A percentile compares a stretch with the other conserved stretches of the same genome.
phyloP scores from a whole-genome alignment of 2,113 vertebrate genomes.

The Chamaetylas fuelleborni region DNA sequence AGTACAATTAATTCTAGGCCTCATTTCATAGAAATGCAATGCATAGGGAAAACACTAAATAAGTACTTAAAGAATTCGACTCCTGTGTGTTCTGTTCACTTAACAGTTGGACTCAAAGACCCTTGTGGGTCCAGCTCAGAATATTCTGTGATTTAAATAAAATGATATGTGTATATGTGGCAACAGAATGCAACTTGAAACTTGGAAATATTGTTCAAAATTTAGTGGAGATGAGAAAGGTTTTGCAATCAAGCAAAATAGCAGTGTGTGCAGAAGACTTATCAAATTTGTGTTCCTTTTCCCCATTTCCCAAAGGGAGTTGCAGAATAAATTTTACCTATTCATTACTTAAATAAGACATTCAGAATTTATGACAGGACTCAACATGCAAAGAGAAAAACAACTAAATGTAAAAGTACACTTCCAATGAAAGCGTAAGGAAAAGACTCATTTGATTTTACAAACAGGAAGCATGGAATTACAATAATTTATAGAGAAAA shows the following conservation, averaged over 20 bases:
- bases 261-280: not conserved
- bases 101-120: not conserved
- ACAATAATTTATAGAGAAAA: not conserved
- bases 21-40: not conserved
- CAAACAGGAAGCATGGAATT: not conserved
- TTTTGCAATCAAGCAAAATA: not conserved
- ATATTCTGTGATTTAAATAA: not conserved
- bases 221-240: not conserved
- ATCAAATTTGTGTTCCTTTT: not conserved
- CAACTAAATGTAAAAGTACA: not conserved
- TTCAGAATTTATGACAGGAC: not conserved
- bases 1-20: not conserved
- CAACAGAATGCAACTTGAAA: not conserved
- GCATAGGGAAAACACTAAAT: not conserved
- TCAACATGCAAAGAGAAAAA: not conserved
- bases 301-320: not conserved
- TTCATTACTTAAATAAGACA: not conserved
- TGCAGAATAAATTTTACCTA: not conserved
- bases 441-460: not conserved
- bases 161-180: not conserved
- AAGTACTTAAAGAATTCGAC: not conserved
- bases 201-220: not conserved
- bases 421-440: not conserved
- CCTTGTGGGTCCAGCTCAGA: not conserved
- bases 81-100: not conserved